phyloP scores from a whole-genome alignment of 2,797 vertebrate genomes.

The Onychomys arenicola region DNA sequence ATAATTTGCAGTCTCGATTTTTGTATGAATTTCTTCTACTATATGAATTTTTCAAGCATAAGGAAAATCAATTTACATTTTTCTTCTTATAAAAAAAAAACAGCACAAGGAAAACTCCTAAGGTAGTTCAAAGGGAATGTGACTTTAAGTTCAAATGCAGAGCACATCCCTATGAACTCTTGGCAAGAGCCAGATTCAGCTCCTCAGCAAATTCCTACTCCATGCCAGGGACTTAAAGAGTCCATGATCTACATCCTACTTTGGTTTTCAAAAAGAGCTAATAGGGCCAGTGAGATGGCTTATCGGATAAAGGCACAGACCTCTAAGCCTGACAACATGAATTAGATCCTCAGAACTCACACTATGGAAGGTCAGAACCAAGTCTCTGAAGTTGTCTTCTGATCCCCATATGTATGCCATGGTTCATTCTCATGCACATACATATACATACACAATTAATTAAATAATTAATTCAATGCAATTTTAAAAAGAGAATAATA shows the following conservation, averaged over 20 bases:
- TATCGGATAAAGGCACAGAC: not conserved
- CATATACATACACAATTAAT: not conserved
- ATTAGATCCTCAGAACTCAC: not conserved
- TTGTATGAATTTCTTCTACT: slow-evolving; percentile 16
- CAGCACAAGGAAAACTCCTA: slow-evolving; percentile 42
- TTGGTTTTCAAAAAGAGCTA: not conserved
- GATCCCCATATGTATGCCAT: too few species aligned
- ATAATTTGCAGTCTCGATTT: slow-evolving; percentile 40
- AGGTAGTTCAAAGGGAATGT: slow-evolving; percentile 66
- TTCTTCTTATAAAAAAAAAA: slow-evolving; percentile 20
- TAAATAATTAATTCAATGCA: not conserved
- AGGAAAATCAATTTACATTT: slow-evolving; percentile 74
- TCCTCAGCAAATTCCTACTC: slow-evolving; percentile 8
- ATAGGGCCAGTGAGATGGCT: not conserved
- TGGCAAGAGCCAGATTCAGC: not conserved
- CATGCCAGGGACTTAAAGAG: slow-evolving; percentile 51
- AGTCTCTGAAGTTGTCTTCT: not conserved
- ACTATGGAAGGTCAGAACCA: not conserved
- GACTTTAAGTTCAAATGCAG: slow-evolving; percentile 41
- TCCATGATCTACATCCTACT: slow-evolving; percentile 46
- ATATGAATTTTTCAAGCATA: slow-evolving; percentile 52
- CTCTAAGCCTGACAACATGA: not conserved
- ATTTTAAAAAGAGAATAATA: not conserved
- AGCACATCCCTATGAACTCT: slow-evolving; percentile 37
- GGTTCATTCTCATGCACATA: not conserved